Evolutionary conservation across 2,797 vertebrate species (phyloP).

Genomic region (Neosilurus hyrtlii): DNA sequence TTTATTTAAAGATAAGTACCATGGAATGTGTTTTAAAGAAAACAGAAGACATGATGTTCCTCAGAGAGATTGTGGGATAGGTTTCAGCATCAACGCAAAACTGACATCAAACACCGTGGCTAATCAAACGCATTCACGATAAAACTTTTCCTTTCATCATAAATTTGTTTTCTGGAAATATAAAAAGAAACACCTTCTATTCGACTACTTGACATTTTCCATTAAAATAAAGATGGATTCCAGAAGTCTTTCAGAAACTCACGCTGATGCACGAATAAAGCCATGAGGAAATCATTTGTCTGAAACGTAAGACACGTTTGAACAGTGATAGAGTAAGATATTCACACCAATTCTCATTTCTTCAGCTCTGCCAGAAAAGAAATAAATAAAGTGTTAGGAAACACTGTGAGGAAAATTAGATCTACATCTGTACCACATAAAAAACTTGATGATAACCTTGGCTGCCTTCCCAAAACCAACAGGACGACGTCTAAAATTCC

Average conservation of each 20-base stretch:
- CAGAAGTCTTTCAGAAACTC: background rate
- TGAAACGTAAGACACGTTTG: background rate
- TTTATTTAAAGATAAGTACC: no score
- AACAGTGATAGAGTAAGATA: background rate
- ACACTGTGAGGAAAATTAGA: background rate
- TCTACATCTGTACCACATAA: background rate
- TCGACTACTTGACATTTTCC: background rate
- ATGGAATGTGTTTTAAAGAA: background rate
- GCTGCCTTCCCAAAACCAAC: background rate
- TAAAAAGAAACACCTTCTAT: background rate
- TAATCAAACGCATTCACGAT: background rate
- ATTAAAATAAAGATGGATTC: background rate
- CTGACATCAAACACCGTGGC: background rate
- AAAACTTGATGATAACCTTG: background rate
- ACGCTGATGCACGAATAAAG: background rate
- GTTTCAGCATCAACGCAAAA: background rate
- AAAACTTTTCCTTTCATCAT: background rate
- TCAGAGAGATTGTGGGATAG: background rate
- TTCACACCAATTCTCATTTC: background rate
- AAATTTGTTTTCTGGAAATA: background rate
- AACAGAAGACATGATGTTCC: background rate
- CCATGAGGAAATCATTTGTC: conserved; percentile 11
- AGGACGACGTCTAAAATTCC: background rate
- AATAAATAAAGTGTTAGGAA: background rate
- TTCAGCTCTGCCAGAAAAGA: background rate